A percentile compares a stretch with the other conserved stretches of the same genome.
These are phyloP conservation scores for Aplysina aerophoba DNA, from an alignment of 37 sponge, comb jelly and placozoan genomes.

Conservation along the genomic window DNA sequence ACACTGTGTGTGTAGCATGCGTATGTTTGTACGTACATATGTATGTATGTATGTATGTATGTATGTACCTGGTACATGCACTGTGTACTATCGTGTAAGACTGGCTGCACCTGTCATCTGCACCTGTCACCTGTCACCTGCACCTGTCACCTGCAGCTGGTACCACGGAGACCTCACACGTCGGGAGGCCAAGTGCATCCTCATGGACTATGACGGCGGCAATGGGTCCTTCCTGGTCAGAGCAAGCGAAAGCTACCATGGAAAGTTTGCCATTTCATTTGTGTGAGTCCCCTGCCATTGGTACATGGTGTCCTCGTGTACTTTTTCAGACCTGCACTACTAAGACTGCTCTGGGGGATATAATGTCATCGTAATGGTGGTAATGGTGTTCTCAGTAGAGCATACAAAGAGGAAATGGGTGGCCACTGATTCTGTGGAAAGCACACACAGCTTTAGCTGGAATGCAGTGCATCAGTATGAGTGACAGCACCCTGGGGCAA, in stretches of 20 bases:
- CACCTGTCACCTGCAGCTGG: conserved; percentile 59
- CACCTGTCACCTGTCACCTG: background rate
- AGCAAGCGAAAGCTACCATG: conserved; percentile 77
- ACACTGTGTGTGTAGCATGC: no score
- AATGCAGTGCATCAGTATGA: no score
- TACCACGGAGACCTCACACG: conserved; percentile 68
- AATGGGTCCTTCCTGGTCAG: conserved; percentile 80
- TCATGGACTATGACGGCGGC: conserved; percentile 74
- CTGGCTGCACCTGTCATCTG: background rate
- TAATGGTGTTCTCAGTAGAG: background rate
- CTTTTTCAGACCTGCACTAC: background rate
- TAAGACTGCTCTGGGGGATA: background rate
- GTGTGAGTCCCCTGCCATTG: conserved; percentile 51
- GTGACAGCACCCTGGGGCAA: no score
- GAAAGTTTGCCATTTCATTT: conserved; percentile 85
- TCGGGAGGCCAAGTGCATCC: conserved; percentile 67
- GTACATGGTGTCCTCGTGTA: background rate
- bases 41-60: conserved; percentile 19
- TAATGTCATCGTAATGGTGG: background rate
- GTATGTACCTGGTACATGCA: background rate
- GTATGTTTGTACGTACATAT: background rate
- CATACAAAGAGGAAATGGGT: no score
- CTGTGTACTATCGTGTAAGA: background rate
- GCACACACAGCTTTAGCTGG: no score
- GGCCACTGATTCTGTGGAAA: no score